Conservation (phyloP, 2,888 invertebrate genomes). For the Sacculina carcini region DNA sequence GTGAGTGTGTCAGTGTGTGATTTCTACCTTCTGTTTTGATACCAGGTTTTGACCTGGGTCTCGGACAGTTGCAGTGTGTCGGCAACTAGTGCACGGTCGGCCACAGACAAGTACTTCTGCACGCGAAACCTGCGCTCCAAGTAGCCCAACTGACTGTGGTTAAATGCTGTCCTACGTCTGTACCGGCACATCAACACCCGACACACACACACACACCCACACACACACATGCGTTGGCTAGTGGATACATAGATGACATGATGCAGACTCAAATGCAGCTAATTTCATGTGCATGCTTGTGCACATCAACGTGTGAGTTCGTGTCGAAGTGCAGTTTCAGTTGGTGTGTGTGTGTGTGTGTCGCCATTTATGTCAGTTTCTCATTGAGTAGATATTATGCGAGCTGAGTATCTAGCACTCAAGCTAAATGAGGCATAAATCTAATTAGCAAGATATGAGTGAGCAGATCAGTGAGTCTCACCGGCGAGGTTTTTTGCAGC, state of each 20-base stretch:
- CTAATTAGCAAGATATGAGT: background rate
- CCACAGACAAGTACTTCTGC: constrained; percentile 78
- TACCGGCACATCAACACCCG: background rate
- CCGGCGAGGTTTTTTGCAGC: constrained; percentile 5
- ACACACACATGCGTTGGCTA: background rate
- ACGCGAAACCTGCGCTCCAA: constrained; percentile 73
- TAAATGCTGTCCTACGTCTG: constrained; percentile 46
- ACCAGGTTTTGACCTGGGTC: constrained; percentile 91
- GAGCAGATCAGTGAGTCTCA: background rate
- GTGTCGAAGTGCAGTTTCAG: background rate
- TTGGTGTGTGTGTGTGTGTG: background rate
- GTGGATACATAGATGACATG: background rate
- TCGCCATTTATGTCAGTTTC: background rate
- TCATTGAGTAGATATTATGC: background rate
- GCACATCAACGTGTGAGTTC: background rate
- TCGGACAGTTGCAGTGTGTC: constrained; percentile 66
- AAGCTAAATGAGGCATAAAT: background rate
- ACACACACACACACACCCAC: background rate
- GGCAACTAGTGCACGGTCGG: constrained; percentile 74
- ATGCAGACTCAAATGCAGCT: background rate
- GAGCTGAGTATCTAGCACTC: background rate
- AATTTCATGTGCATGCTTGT: background rate
- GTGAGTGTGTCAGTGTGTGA: too few species aligned
- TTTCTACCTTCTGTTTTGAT: constrained; percentile 64
- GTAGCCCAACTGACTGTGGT: constrained; percentile 74